A percentile compares a stretch with the other conserved stretches of the same genome.
Conservation (phyloP, 2,113 vertebrate species). For the Rhabdomys dilectus region DNA sequence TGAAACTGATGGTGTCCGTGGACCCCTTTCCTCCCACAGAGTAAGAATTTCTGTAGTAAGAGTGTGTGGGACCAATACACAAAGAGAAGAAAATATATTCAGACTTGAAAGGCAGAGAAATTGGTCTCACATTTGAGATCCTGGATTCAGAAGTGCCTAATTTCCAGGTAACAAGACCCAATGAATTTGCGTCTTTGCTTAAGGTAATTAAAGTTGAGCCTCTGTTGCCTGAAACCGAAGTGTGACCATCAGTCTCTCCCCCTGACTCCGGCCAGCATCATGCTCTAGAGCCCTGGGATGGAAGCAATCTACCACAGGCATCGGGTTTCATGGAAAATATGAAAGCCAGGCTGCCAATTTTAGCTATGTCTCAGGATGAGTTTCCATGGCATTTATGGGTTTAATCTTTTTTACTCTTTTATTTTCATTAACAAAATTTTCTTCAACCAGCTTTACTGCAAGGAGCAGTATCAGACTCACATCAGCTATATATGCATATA, state of each 20-base stretch:
- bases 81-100: slow-evolving; percentile 1
- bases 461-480: neutral
- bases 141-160: neutral
- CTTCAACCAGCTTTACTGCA: neutral
- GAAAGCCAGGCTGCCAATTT: neutral
- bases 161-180: neutral
- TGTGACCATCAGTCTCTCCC: neutral
- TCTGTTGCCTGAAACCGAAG: neutral
- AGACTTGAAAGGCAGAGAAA: neutral
- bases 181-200: neutral
- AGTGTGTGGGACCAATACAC: neutral
- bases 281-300: neutral
- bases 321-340: neutral
- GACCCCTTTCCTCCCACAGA: neutral
- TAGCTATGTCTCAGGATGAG: neutral
- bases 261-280: neutral
- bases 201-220: neutral
- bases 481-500: neutral
- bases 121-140: neutral
- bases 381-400: neutral
- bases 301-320: neutral
- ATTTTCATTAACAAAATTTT: neutral
- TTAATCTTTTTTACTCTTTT: neutral
- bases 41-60: neutral
- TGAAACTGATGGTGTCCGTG: neutral